Percentiles rank a stretch among this genome's conserved stretches.
Evolutionary conservation across 2,797 vertebrate genomes (phyloP).

Genomic region (Enteromius paludinosus): DNA sequence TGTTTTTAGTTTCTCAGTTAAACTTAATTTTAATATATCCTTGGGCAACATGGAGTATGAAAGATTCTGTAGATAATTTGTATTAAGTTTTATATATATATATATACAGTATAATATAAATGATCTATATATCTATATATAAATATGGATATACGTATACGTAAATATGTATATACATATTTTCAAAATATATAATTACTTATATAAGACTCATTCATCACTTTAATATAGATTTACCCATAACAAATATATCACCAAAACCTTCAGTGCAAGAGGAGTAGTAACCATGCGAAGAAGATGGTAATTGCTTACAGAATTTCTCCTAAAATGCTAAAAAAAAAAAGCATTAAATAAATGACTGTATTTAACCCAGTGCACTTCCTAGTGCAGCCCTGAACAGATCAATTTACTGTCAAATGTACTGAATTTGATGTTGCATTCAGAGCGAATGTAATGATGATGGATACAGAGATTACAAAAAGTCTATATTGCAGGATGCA

Average conservation of each 20-base stretch:
- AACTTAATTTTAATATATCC: not conserved
- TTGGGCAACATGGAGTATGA: not conserved
- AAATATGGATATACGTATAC: too few species aligned
- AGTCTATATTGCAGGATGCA: not conserved
- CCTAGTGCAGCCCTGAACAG: not conserved
- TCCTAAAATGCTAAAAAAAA: not conserved
- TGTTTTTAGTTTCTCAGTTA: not conserved
- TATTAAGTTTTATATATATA: too few species aligned
- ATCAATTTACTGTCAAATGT: not conserved
- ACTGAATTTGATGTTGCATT: not conserved
- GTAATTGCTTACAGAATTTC: not conserved
- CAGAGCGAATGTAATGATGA: not conserved
- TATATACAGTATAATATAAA: too few species aligned
- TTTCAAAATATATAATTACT: not conserved
- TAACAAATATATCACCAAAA: not conserved
- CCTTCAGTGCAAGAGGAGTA: not conserved
- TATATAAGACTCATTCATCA: not conserved
- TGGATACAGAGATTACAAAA: not conserved
- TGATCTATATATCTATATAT: too few species aligned
- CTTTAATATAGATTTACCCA: not conserved
- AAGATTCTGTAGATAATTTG: too few species aligned
- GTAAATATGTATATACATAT: too few species aligned
- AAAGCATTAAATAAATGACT: not conserved
- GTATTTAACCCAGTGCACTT: slow-evolving; percentile 6
- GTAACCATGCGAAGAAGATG: not conserved